Evolutionary conservation across 2,797 vertebrate species (phyloP).

Genomic region (Fistularia tabacaria): DNA sequence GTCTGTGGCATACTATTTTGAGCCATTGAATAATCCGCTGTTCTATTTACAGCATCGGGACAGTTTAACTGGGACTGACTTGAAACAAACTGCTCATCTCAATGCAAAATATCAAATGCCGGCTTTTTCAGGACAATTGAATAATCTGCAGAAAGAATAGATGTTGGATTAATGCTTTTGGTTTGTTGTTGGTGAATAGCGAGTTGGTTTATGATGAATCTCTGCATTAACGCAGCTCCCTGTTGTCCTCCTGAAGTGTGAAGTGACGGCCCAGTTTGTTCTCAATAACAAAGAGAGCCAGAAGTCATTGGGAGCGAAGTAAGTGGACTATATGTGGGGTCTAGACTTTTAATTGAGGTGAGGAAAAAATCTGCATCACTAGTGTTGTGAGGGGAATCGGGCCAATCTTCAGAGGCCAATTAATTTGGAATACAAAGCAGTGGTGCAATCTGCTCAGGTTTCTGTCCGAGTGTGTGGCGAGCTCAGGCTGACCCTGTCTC

Average conservation of each 20-base stretch:
- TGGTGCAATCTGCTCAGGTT: conserved; percentile 71
- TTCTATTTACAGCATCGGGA: too few species aligned
- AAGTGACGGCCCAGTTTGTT: conserved; percentile 51
- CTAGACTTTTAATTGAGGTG: conserved; percentile 69
- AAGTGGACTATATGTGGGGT: conserved; percentile 43
- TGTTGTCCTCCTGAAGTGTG: conserved; percentile 14
- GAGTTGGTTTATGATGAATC: too few species aligned
- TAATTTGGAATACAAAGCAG: conserved; percentile 80
- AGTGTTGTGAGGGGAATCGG: conserved; percentile 59
- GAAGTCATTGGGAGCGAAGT: conserved; percentile 37
- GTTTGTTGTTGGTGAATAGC: too few species aligned
- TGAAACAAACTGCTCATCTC: too few species aligned
- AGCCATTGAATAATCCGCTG: too few species aligned
- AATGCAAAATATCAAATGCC: too few species aligned
- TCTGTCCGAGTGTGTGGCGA: conserved; percentile 53
- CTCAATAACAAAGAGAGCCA: conserved; percentile 48
- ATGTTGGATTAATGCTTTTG: too few species aligned
- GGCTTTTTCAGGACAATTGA: too few species aligned
- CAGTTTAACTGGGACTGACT: too few species aligned
- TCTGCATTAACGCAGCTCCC: conserved; percentile 1
- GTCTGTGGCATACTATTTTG: too few species aligned
- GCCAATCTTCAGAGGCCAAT: conserved; percentile 79
- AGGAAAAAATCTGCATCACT: conserved; percentile 64
- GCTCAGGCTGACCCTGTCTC: conserved; percentile 58
- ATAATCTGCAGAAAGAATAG: background rate